Evolutionary conservation across 2,797 vertebrate species (phyloP).

Genomic region (Eremophila alpestris): DNA sequence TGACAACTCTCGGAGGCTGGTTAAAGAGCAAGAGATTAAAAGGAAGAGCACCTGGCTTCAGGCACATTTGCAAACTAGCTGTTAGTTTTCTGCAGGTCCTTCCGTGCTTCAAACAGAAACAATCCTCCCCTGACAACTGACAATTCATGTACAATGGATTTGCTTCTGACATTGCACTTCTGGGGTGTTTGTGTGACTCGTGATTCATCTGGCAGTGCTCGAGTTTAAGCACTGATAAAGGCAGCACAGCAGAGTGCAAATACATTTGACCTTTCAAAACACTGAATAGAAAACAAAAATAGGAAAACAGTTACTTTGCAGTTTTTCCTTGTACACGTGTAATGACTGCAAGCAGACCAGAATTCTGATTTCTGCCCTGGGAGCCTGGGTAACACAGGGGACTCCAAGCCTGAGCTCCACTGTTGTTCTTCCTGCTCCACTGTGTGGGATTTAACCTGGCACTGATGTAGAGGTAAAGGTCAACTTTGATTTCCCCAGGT

Average conservation of each 20-base stretch:
- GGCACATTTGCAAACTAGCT: not conserved
- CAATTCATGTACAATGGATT: not conserved
- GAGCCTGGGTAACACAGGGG: not conserved
- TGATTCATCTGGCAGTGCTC: not conserved
- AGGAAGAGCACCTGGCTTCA: not conserved
- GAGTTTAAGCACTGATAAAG: conserved; percentile 42
- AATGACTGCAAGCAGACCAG: not conserved
- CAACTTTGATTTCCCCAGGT: not conserved
- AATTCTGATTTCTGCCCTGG: not conserved
- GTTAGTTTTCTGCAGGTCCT: not conserved
- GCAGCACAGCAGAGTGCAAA: conserved; percentile 13
- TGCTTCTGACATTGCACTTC: not conserved
- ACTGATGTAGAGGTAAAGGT: not conserved
- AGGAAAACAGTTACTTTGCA: not conserved
- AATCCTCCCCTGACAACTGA: not conserved
- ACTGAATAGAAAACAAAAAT: not conserved
- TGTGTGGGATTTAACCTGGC: not conserved
- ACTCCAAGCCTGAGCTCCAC: not conserved
- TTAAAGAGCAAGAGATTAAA: not conserved
- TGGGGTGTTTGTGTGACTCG: not conserved
- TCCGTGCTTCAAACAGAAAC: not conserved
- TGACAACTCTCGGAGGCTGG: not conserved
- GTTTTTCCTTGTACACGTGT: not conserved
- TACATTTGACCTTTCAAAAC: conserved; percentile 39
- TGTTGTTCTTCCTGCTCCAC: not conserved